Evolutionary conservation across 1,140 invertebrate species (phyloP).

Genomic region (Leptopilina clavipes): DNA sequence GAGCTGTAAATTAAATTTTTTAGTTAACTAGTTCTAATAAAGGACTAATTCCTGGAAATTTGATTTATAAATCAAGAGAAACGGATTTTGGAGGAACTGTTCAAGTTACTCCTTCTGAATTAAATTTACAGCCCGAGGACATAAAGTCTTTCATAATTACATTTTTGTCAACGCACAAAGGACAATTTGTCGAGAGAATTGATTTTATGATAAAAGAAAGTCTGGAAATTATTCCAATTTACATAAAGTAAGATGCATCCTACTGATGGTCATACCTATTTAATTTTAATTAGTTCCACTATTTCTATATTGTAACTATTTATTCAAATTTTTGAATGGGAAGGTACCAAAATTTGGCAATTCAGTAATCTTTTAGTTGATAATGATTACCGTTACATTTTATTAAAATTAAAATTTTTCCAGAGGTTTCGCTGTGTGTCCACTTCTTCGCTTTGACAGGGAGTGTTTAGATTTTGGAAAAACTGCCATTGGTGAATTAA

Average conservation of each 20-base stretch:
- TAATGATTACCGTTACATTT: no score
- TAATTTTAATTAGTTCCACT: no score
- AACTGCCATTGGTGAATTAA: constrained; percentile 65
- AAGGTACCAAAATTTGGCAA: no score
- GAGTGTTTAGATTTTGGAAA: constrained; percentile 65
- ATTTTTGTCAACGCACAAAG: constrained; percentile 60
- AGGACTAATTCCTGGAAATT: constrained; percentile 60
- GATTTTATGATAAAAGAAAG: constrained; percentile 65
- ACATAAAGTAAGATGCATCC: constrained; percentile 57
- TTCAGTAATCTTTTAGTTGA: no score
- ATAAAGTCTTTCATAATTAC: constrained; percentile 59
- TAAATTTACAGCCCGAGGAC: constrained; percentile 52
- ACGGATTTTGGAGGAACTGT: constrained; percentile 60
- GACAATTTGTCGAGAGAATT: constrained; percentile 64
- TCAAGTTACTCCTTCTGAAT: constrained; percentile 47
- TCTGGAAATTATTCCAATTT: constrained; percentile 58
- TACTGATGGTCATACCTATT: no score
- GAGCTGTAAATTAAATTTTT: no score
- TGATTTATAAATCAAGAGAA: constrained; percentile 50
- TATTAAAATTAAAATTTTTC: constrained; percentile 46
- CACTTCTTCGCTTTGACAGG: constrained; percentile 68
- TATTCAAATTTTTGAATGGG: no score
- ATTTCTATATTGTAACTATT: no score
- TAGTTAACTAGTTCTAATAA: constrained; percentile 61
- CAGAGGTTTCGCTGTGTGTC: constrained; percentile 71